phyloP scores from a whole-genome alignment of 2,888 invertebrate species.

The Pseudococcus jackbeardsleyi region DNA sequence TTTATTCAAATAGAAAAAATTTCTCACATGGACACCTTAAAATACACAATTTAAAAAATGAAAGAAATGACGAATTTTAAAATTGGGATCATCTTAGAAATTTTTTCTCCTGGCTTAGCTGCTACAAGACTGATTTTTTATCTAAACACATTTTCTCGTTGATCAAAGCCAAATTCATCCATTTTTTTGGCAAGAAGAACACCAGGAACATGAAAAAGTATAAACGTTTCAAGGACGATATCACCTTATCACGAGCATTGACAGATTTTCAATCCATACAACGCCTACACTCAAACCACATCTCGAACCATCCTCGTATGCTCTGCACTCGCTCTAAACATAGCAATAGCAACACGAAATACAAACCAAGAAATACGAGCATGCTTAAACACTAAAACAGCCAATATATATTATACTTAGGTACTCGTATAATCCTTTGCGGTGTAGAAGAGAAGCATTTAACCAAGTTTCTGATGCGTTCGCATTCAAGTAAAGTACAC shows the following conservation, averaged over 20 bases:
- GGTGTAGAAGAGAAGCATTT: not conserved
- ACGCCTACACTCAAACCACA: too few relatives aligned
- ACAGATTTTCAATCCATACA: not conserved
- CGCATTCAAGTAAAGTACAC: not conserved
- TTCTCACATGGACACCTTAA: too few relatives aligned
- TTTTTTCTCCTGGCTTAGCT: too few relatives aligned
- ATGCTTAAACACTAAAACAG: not conserved
- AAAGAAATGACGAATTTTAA: too few relatives aligned
- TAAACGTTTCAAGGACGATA: not conserved
- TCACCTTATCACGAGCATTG: not conserved
- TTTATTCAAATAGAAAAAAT: too few relatives aligned
- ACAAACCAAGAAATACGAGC: not conserved
- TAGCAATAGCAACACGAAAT: not conserved
- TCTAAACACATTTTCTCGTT: too few relatives aligned
- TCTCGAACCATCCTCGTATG: not conserved
- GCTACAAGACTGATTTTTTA: too few relatives aligned
- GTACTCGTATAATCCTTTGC: constrained; percentile 7
- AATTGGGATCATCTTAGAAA: too few relatives aligned
- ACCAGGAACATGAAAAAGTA: not conserved
- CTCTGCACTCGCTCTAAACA: not conserved
- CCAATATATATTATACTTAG: not conserved
- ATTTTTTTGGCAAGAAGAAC: too few relatives aligned
- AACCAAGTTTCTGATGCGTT: not conserved
- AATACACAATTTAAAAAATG: too few relatives aligned
- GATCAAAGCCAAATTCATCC: too few relatives aligned